Percentiles rank a stretch among this genome's conserved stretches.
These are phyloP conservation scores for Calameuta pallipes DNA, from an alignment of 2,888 invertebrate species.

Conservation along the genomic window DNA sequence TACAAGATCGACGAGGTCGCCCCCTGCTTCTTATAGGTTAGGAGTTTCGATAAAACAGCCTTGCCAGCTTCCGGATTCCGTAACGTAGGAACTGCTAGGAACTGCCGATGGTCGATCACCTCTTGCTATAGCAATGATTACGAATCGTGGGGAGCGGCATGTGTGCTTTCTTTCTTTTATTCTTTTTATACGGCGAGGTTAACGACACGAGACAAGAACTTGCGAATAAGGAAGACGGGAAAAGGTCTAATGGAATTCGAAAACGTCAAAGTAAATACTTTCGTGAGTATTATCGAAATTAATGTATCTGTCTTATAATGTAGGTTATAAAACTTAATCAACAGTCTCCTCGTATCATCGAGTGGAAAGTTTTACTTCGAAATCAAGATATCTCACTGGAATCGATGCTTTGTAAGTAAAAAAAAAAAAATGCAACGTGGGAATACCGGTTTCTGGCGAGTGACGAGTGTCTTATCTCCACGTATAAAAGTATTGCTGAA, in stretches of 20 bases:
- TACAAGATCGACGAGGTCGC: background rate
- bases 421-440: background rate
- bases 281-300: background rate
- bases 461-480: background rate
- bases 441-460: background rate
- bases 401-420: background rate
- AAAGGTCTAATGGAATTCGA: background rate
- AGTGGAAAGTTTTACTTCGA: background rate
- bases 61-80: background rate
- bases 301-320: background rate
- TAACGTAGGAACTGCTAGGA: background rate
- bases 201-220: background rate
- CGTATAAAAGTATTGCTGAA: background rate
- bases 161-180: background rate
- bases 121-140: background rate
- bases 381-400: background rate
- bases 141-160: background rate
- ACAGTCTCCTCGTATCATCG: background rate
- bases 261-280: background rate
- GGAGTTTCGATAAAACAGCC: background rate
- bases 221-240: background rate
- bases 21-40: background rate
- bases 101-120: background rate
- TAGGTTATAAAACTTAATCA: background rate
- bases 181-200: background rate